Percentiles rank a stretch among this genome's conserved stretches.
Evolutionary conservation across 1,140 invertebrate genomes (phyloP).

Genomic region (Apis dorsata): DNA sequence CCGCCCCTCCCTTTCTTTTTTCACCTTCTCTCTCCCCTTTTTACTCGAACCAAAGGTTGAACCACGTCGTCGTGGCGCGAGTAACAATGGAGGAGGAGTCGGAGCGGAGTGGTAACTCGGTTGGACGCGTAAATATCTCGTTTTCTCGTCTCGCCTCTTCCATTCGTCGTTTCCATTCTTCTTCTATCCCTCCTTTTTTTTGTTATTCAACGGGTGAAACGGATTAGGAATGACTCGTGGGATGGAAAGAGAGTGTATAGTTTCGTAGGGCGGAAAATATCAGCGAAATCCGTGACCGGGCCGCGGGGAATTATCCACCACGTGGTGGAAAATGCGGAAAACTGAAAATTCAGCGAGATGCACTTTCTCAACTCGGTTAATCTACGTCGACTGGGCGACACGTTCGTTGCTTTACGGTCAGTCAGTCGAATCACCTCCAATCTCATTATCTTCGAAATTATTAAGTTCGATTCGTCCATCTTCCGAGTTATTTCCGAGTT

Average conservation of each 20-base stretch:
- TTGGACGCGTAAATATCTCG: conserved; percentile 5
- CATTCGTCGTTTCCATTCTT: too few relatives aligned
- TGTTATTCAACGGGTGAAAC: conserved; percentile 35
- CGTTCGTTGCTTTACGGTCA: conserved; percentile 43
- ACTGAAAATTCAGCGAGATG: conserved; percentile 38
- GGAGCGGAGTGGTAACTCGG: neutral
- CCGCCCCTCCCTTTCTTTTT: neutral
- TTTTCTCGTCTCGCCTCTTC: neutral
- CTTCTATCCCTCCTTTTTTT: neutral
- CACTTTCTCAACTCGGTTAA: conserved; percentile 53
- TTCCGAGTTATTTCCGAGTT: too few relatives aligned
- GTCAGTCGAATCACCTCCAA: conserved; percentile 41
- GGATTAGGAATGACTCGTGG: neutral
- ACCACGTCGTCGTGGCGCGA: neutral
- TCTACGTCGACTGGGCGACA: conserved; percentile 50
- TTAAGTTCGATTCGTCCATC: conserved; percentile 3
- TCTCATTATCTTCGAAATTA: conserved; percentile 25
- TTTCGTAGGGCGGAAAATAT: conserved; percentile 1
- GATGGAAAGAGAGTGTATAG: neutral
- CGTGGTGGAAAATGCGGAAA: conserved; percentile 1
- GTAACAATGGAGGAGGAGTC: neutral
- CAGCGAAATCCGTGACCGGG: neutral
- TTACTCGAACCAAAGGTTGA: neutral
- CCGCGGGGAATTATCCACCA: conserved; percentile 21
- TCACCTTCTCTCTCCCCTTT: neutral